A percentile compares a stretch with the other conserved stretches of the same genome.
Evolutionary conservation across 2,888 invertebrate genomes (phyloP).

Genomic region (Calliopum simillimum): DNA sequence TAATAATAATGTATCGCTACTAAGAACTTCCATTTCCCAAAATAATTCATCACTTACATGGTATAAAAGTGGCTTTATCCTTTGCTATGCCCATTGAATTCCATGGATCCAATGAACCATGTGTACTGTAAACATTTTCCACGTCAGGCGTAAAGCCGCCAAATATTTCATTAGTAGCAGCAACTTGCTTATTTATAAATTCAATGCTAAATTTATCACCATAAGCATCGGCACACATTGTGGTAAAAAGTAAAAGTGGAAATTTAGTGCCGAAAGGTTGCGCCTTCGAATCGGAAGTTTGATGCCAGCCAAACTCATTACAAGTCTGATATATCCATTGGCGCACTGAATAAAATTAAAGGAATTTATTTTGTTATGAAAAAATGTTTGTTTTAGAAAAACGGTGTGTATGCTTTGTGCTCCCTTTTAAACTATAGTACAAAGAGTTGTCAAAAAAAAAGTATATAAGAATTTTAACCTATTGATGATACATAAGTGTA

Average conservation of each 20-base stretch:
- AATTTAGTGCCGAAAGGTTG: slow-evolving; percentile 71
- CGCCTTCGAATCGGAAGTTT: slow-evolving; percentile 73
- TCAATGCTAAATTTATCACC: slow-evolving; percentile 54
- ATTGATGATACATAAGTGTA: no score
- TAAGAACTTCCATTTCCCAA: background rate
- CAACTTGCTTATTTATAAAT: slow-evolving; percentile 51
- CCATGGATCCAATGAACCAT: slow-evolving; percentile 72
- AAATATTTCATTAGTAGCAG: slow-evolving; percentile 67
- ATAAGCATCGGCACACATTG: slow-evolving; percentile 59
- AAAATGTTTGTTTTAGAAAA: no score
- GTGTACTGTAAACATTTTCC: slow-evolving; percentile 69
- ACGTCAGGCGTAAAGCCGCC: slow-evolving; percentile 68
- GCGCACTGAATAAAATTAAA: slow-evolving; percentile 68
- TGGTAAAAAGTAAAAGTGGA: slow-evolving; percentile 57
- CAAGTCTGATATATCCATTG: slow-evolving; percentile 89
- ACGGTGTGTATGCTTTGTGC: no score
- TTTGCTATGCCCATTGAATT: slow-evolving; percentile 68
- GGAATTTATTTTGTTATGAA: no score
- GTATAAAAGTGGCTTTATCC: slow-evolving; percentile 57
- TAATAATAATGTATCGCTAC: background rate
- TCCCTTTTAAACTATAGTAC: no score
- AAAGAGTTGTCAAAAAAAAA: no score
- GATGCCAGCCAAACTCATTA: slow-evolving; percentile 87
- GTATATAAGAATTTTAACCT: no score
- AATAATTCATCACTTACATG: slow-evolving; percentile 50